Evolutionary conservation across 2,113 vertebrate species (phyloP), one percentile per base, ranked within the genome.

Genomic region (Heterotilapia buettikoferi): DNA sequence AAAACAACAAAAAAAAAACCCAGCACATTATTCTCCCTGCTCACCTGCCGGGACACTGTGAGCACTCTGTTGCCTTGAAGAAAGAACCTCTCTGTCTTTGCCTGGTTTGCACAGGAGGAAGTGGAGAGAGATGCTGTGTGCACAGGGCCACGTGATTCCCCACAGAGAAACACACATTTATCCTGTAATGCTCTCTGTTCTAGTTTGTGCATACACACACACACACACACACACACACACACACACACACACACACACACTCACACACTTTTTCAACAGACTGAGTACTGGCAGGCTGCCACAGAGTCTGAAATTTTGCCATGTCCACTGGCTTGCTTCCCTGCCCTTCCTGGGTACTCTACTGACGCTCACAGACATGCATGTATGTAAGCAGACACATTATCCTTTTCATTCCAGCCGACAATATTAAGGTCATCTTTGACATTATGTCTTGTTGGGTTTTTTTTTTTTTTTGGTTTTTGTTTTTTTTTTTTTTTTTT

Each of bases 111-210:
- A 68, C 38, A 45, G 71, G 90, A 87, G 81, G 86, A 90, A 91
- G 86, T 84, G 52, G 61, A 88, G 87, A 47, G 63, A 80, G 80
- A 36, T 54, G 73, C 89, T 90, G 87, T 82, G 26, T 76, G 31
- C 88, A 73, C 79, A 56, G 26, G 83, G 82, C 90, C 84, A 11
- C 84, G 89, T 95, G 93, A 96, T 88, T 90, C 89, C 80, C 92
- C 56, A 87, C 85, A 78, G 90, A 78, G 56, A 71, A 83, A 85
- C 73, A 86, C 71, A 56, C 40, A 43, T 14, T 84, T 63, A 54
- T 82, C 88, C 19, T 79, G 45, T 24, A 66, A 78, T 56, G 13
- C 38, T 86, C 79, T 86, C 85, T 88, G 85, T 93, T 90, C 87
- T 54, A 84, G 50, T 84, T 88, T 76, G 29, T 0, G 1, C 54